A percentile compares a stretch with the other conserved stretches of the same genome.
Evolutionary conservation across 2,888 invertebrate genomes (phyloP).

Genomic region (Pyralis farinalis): DNA sequence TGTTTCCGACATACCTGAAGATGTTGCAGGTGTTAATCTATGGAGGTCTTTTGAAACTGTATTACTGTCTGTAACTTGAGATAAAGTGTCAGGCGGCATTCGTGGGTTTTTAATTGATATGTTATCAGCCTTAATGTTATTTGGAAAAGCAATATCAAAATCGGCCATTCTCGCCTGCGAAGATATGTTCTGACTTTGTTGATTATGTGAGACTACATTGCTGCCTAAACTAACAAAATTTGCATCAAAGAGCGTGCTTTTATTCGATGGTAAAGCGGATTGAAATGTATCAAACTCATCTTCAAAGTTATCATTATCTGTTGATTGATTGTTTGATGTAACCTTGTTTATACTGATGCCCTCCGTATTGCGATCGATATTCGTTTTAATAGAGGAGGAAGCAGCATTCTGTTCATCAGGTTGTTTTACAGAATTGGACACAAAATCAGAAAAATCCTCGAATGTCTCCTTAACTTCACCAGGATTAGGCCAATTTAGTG

Average conservation of each 20-base stretch:
- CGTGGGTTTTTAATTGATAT: slow-evolving; percentile 37
- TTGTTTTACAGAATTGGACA: slow-evolving; percentile 44
- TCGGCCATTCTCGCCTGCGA: slow-evolving; percentile 22
- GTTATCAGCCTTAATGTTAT: slow-evolving; percentile 41
- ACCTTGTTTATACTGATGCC: slow-evolving; percentile 6
- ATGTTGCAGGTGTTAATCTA: slow-evolving; percentile 24
- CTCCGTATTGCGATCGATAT: slow-evolving; percentile 1
- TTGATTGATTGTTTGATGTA: slow-evolving; percentile 10
- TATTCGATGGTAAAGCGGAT: slow-evolving; percentile 49
- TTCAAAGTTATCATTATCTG: slow-evolving; percentile 31
- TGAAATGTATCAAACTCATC: slow-evolving; percentile 75
- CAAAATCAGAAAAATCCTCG: slow-evolving; percentile 67
- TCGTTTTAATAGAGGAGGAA: neutral
- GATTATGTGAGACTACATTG: slow-evolving; percentile 10
- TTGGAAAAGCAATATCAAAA: slow-evolving; percentile 33
- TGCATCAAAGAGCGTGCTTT: slow-evolving; percentile 20
- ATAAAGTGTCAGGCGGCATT: slow-evolving; percentile 34
- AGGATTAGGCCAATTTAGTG: slow-evolving; percentile 75
- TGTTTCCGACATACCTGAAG: slow-evolving; percentile 18
- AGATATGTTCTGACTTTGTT: slow-evolving; percentile 21
- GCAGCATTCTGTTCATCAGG: slow-evolving; percentile 28
- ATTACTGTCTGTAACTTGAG: slow-evolving; percentile 27
- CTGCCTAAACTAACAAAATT: slow-evolving; percentile 20
- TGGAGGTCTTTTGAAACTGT: slow-evolving; percentile 2
- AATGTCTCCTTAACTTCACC: slow-evolving; percentile 70